These are phyloP conservation scores for Grallaria varia DNA, from an alignment of 2,113 vertebrate species.

Conservation along the genomic window DNA sequence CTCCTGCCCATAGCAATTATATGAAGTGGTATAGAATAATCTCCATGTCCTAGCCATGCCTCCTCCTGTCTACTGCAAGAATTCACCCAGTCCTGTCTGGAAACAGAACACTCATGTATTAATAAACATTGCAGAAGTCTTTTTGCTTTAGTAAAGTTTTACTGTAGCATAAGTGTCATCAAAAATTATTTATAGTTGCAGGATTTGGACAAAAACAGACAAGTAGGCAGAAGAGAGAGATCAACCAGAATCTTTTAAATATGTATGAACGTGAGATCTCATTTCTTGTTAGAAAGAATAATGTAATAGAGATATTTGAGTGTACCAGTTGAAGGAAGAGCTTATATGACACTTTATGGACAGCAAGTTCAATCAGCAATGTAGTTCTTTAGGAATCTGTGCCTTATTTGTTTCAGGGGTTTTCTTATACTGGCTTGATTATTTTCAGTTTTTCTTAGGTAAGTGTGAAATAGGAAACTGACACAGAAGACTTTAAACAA, in stretches of 20 bases:
- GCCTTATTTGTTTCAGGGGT: fast-evolving
- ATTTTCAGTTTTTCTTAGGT: not conserved
- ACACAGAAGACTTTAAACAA: not conserved
- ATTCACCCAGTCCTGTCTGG: not conserved
- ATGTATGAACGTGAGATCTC: not conserved
- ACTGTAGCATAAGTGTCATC: not conserved
- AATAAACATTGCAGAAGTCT: not conserved
- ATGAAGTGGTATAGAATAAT: not conserved
- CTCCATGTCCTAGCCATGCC: not conserved
- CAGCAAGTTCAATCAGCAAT: not conserved
- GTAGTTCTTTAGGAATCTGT: not conserved
- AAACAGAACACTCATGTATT: not conserved
- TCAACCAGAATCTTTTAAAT: not conserved
- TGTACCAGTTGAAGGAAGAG: not conserved
- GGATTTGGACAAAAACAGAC: not conserved
- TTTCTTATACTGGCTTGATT: not conserved
- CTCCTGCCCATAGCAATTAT: fast-evolving
- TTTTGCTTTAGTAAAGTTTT: not conserved
- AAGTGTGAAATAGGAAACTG: not conserved
- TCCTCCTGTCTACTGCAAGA: not conserved
- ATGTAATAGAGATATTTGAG: not conserved
- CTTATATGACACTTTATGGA: not conserved
- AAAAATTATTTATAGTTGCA: not conserved
- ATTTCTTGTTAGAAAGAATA: not conserved
- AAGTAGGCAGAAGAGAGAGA: not conserved